Percentiles rank a stretch among this genome's conserved stretches.
Conservation (phyloP, 1,140 invertebrate species). For the Matsumurasca onukii region DNA sequence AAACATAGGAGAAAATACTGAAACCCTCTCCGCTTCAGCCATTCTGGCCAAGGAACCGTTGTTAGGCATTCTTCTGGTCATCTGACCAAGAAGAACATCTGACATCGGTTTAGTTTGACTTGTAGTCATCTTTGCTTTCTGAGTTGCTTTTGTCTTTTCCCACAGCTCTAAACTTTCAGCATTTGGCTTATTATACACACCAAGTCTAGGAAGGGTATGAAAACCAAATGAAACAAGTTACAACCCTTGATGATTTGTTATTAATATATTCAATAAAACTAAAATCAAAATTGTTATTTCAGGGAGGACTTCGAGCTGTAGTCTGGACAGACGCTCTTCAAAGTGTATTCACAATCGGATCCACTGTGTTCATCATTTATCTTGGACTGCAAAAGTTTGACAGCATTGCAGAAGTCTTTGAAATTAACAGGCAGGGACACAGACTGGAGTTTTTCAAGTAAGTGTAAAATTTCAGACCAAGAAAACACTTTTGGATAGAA, state of each 20-base stretch:
- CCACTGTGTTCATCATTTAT: constrained; percentile 64
- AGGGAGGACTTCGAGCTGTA: constrained; percentile 75
- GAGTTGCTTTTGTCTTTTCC: not conserved
- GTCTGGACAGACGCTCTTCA: constrained; percentile 86
- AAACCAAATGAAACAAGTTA: not conserved
- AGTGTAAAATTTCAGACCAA: constrained; percentile 45
- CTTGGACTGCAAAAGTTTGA: constrained; percentile 67
- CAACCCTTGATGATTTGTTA: not conserved
- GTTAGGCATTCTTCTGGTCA: no score
- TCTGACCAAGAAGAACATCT: no score
- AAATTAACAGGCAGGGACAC: constrained; percentile 54
- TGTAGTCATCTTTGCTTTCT: not conserved
- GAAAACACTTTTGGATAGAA: no score
- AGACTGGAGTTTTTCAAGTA: constrained; percentile 71
- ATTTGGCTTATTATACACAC: not conserved
- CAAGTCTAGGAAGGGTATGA: not conserved
- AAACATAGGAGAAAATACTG: no score
- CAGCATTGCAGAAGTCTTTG: constrained; percentile 58
- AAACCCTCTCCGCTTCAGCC: no score
- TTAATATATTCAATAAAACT: not conserved
- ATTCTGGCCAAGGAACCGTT: no score
- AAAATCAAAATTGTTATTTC: constrained; percentile 32
- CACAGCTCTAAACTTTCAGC: not conserved
- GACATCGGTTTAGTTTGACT: not conserved
- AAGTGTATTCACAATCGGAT: constrained; percentile 74